Conservation (phyloP, 2,888 invertebrate genomes). For the Aquatica leii region DNA sequence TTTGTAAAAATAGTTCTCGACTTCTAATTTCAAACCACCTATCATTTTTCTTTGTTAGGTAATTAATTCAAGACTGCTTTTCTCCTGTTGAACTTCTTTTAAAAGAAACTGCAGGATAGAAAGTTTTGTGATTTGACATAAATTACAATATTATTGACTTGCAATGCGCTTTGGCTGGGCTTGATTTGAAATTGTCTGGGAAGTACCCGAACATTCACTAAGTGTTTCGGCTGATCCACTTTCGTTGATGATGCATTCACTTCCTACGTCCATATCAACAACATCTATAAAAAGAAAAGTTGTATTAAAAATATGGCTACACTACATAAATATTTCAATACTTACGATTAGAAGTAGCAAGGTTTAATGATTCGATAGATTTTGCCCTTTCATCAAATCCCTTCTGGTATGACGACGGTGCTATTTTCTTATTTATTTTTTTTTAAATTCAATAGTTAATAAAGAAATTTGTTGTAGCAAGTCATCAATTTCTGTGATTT, state of each 20-base stretch:
- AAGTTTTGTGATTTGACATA: constrained; percentile 1
- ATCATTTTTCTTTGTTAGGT: not conserved
- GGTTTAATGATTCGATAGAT: not conserved
- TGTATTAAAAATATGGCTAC: constrained; percentile 1
- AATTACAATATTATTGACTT: not conserved
- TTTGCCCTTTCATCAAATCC: constrained; percentile 1
- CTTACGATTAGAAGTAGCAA: constrained; percentile 3
- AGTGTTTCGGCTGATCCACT: not conserved
- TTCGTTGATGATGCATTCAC: not conserved
- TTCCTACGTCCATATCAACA: constrained; percentile 1
- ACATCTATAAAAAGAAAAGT: not conserved
- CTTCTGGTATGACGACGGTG: not conserved
- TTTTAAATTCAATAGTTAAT: not conserved
- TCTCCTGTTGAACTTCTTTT: not conserved
- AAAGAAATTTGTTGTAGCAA: constrained; percentile 4
- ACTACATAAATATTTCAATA: constrained; percentile 2
- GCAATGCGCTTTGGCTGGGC: constrained; percentile 1
- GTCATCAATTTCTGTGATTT: not conserved
- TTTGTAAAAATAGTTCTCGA: not conserved
- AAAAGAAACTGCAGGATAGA: constrained; percentile 1
- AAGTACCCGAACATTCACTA: not conserved
- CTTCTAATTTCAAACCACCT: constrained; percentile 9
- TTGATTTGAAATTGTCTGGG: not conserved
- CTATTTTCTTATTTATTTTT: not conserved
- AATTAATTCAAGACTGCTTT: constrained; percentile 1